Base-by-base conservation (phyloP, 2,888 invertebrate genomes). In the Nephrotoma guestfalica region DNA sequence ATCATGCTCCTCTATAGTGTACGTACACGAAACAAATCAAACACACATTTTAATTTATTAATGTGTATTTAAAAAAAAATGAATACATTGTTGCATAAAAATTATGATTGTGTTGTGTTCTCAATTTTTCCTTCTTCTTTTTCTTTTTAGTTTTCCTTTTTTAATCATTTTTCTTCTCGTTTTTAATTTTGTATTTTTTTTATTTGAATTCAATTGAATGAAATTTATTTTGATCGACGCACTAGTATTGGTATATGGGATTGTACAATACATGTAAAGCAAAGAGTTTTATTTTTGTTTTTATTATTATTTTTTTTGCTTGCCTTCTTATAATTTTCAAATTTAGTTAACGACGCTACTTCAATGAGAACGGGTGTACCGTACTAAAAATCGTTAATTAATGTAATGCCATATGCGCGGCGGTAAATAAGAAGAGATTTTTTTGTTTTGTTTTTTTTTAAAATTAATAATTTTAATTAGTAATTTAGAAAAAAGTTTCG, bases 341-440 rank as follows among this genome's bases (percentile, higher is more conserved):
- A 71, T 86, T 86, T 57, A 86, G 86, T 86, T 86, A 57, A 86
- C 86, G 51, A 86, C 86, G 57, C 51, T 86, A 86, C 51, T 51
- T 86, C 86, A 57, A 51, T 51, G 51, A 43, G 86, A 41, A 41
- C 86, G 86, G 86, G 43, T 86, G 86, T 86, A 86, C 86, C 71
- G 71, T 71, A 71, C 71, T 40, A 86, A 71, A 57, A 86, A 57
- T 51, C 57, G 40, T 41, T 30, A 41, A 51, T 41, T 86, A n/a
- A 51, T 86, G 86, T 51, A 41, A 86, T 86, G 57, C 86, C 86
- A 86, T 86, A 86, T 86, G 86, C 86, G 86, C 86, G 86, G 51
- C 86, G 86, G 57, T 57, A 85, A 85, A 85, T 71, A 71, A 71
- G 71, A 71, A 71, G 71, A 30, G 51, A 51, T 71, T 71, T 71